Base-by-base conservation (phyloP, 2,113 vertebrate species). In the Colossoma macropomum region DNA sequence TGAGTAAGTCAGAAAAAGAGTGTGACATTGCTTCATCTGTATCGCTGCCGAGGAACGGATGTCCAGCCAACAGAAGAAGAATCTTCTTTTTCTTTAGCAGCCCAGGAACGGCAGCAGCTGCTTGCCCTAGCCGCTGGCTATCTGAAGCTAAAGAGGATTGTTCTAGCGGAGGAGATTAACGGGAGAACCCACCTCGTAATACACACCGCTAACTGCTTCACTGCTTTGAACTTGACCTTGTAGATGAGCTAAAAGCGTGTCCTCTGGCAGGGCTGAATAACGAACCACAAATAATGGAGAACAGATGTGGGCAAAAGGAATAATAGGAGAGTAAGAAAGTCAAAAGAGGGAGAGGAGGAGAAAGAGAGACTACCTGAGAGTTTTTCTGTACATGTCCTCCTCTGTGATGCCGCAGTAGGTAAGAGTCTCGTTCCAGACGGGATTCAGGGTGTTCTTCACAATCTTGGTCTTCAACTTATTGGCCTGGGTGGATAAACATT, bases 381-480 rank as follows among this genome's bases (percentile, higher is more conserved):
- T 96, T 92, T 96, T 97, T 85, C 96, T 94, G 79, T 92, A 94
- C 92, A 97, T 96, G 87, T 97, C 96, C 1, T 96, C 96, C 27
- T 94, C 94, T 0, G 96, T 97, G 92, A 97, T 96, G 0, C 96
- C 96, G 1, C 91, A 95, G 86, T 97, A 97, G 0, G 92, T 96
- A 80, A 97, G 93, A 0, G 93, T 95, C 89, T 97, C 96, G 0
- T 97, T 96, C 96, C 96, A 97, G 77, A 95, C 94, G 0, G 96
- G 96, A 84, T 97, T 96, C 87, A 97, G 90, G 0, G 95, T 96
- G 91, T 97, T 97, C 84, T 95, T 94, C 82, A 96, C 96, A 0
- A 92, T 96, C 90, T 95, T 96, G 0, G 96, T 97, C 91, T 97
- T 97, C 90, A 97, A 89, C 87, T 97, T 97, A 87, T 97, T 97